These are phyloP conservation scores for Tetrapedia diversipes DNA, from an alignment of 2,888 invertebrate genomes.

Conservation along the genomic window DNA sequence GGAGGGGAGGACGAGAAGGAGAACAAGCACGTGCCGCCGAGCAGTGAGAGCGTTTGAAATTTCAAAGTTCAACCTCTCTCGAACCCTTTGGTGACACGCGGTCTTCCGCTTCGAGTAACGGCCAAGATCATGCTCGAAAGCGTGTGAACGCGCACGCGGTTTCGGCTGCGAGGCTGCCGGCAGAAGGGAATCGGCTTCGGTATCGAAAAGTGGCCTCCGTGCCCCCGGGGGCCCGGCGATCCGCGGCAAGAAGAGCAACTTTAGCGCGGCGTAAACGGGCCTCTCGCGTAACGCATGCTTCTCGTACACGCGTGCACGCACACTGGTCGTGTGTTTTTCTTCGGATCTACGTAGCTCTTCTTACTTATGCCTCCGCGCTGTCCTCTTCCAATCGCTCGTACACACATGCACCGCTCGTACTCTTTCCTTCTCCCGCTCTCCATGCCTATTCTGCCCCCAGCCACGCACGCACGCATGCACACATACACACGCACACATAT, in stretches of 20 bases:
- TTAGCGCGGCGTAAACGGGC: slow-evolving; percentile 51
- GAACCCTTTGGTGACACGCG: neutral
- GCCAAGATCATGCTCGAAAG: neutral
- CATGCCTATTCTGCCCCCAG: neutral
- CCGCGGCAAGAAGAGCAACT: slow-evolving; percentile 52
- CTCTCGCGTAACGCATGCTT: slow-evolving; percentile 62
- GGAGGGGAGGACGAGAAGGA: no score
- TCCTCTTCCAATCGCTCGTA: slow-evolving; percentile 13
- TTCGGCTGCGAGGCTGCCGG: neutral
- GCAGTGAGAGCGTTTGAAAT: neutral
- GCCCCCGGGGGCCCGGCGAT: slow-evolving; percentile 2
- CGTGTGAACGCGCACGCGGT: no score
- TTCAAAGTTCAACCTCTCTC: slow-evolving; percentile 1
- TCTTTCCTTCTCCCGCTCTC: neutral
- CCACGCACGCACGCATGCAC: neutral
- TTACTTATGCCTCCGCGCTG: slow-evolving; percentile 21
- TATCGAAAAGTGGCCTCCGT: slow-evolving; percentile 20
- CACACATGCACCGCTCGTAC: no score
- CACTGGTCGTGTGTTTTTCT: slow-evolving; percentile 9
- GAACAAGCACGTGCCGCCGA: neutral
- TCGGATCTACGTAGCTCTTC: slow-evolving; percentile 27
- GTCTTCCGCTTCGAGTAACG: neutral
- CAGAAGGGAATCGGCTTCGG: slow-evolving; percentile 20
- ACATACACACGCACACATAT: no score
- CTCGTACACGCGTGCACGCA: slow-evolving; percentile 39